Percentiles rank a stretch among this genome's conserved stretches.
Evolutionary conservation across 2,888 invertebrate genomes (phyloP).

Genomic region (Pseudeuparius sepicola): DNA sequence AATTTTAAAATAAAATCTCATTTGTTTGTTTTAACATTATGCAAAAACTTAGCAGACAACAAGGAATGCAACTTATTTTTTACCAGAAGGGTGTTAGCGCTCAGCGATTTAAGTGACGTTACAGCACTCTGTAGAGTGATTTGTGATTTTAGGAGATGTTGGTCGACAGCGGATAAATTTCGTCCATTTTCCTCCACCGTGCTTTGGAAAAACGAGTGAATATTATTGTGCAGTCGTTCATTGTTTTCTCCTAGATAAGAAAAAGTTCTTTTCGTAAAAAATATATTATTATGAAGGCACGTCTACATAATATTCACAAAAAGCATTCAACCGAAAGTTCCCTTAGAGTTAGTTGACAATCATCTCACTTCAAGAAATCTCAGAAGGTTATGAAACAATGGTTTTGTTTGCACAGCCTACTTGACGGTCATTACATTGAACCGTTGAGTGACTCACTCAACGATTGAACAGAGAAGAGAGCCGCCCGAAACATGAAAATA

Average conservation of each 20-base stretch:
- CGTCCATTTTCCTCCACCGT: constrained; percentile 30
- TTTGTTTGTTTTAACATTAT: constrained; percentile 26
- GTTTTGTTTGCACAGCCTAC: no score
- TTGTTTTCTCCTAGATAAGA: constrained; percentile 36
- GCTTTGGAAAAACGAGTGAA: constrained; percentile 29
- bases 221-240: constrained; percentile 28
- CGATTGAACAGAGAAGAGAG: no score
- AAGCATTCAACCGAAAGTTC: no score
- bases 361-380: no score
- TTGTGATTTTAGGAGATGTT: constrained; percentile 36
- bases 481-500: no score
- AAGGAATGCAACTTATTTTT: constrained; percentile 34
- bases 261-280: no score
- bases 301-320: no score
- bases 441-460: no score
- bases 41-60: constrained; percentile 33
- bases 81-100: constrained; percentile 31
- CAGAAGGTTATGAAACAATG: no score
- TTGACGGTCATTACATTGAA: no score
- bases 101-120: constrained; percentile 32
- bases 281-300: no score
- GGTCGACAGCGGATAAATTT: constrained; percentile 31
- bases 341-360: no score
- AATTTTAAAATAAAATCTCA: neutral
- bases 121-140: constrained; percentile 35